Conservation (phyloP, 2,888 invertebrate species). For the Julus scanicus region DNA sequence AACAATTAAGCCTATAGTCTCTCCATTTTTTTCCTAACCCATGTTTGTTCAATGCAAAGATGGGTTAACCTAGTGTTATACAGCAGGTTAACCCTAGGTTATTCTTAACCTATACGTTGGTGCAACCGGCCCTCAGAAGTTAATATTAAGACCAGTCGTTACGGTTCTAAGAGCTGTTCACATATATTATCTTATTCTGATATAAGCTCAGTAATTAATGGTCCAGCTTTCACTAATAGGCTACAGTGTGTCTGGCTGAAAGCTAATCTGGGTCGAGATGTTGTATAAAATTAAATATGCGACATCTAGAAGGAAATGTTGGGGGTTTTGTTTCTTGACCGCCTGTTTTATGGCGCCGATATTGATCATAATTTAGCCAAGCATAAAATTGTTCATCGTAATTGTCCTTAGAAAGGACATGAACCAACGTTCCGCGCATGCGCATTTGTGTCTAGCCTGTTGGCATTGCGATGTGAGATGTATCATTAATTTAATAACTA, state of each 20-base stretch:
- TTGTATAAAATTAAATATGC: not conserved
- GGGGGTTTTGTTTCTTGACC: not conserved
- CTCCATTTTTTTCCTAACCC: too few species aligned
- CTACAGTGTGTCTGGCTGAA: not conserved
- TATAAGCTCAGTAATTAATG: not conserved
- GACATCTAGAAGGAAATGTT: not conserved
- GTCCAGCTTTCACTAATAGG: not conserved
- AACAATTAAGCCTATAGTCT: too few species aligned
- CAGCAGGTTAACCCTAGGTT: too few species aligned
- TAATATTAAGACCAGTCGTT: too few species aligned
- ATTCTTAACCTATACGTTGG: too few species aligned
- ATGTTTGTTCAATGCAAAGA: too few species aligned
- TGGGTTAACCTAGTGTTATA: too few species aligned
- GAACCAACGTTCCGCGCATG: not conserved
- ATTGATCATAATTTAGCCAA: constrained; percentile 28
- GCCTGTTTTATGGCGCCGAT: not conserved
- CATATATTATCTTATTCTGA: not conserved
- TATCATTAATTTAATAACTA: constrained; percentile 45
- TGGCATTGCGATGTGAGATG: not conserved
- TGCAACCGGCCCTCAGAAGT: too few species aligned
- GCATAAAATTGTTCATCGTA: constrained; percentile 20
- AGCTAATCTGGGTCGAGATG: not conserved
- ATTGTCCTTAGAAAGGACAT: constrained; percentile 12
- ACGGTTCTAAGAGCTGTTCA: not conserved
- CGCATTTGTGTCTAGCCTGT: not conserved